Conservation (phyloP, 2,888 invertebrate genomes). For the Troilus luridus region DNA sequence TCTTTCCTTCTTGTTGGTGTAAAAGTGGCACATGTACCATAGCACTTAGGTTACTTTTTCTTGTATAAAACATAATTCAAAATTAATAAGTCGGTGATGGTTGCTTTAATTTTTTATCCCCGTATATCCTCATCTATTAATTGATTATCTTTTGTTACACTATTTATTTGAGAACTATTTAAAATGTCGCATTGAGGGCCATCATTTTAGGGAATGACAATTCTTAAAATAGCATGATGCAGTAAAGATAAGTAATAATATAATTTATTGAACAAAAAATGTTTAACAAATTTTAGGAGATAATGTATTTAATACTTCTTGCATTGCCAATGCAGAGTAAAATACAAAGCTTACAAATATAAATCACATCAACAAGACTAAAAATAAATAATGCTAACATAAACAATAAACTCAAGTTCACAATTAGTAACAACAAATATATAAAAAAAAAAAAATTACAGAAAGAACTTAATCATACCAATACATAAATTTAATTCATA, state of each 20-base stretch:
- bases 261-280: slow-evolving; percentile 18
- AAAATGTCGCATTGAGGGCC: neutral
- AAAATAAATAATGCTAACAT: slow-evolving; percentile 54
- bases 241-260: slow-evolving; percentile 30
- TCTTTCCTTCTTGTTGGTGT: too few relatives aligned
- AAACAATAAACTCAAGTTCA: slow-evolving; percentile 53
- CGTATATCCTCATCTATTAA: neutral
- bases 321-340: slow-evolving; percentile 47
- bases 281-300: slow-evolving; percentile 49
- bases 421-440: slow-evolving; percentile 51
- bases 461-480: neutral
- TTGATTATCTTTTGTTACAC: neutral
- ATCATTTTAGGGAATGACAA: neutral
- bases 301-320: slow-evolving; percentile 52
- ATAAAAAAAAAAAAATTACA: slow-evolving; percentile 2
- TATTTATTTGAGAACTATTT: neutral
- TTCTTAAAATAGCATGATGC: neutral
- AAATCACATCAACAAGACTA: slow-evolving; percentile 57
- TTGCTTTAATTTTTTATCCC: too few relatives aligned
- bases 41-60: too few relatives aligned
- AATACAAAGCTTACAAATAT: slow-evolving; percentile 54
- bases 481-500: slow-evolving; percentile 24
- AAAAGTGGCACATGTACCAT: too few relatives aligned
- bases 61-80: too few relatives aligned
- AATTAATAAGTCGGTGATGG: too few relatives aligned